phyloP scores from a whole-genome alignment of 2,113 vertebrate genomes.

The Numenius arquata region DNA sequence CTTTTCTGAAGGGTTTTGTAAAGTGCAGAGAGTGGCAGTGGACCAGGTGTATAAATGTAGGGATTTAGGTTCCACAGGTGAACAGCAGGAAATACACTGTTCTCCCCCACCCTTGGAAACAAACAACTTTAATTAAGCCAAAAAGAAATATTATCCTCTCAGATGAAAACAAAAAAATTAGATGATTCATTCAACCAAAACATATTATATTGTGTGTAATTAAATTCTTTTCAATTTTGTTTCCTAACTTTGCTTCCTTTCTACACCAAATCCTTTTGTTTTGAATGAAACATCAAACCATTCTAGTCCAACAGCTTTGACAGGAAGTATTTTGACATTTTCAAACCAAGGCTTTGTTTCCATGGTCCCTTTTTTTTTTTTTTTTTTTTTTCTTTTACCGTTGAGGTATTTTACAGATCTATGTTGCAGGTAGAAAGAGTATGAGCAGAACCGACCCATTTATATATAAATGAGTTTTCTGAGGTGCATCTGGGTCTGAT shows the following conservation, averaged over 20 bases:
- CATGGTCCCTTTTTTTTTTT: not conserved
- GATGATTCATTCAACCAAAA: not conserved
- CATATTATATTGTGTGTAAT: not conserved
- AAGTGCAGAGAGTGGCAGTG: not conserved
- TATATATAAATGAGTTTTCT: not conserved
- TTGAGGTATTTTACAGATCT: not conserved
- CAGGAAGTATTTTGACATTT: not conserved
- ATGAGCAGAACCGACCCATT: not conserved
- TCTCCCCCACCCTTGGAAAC: not conserved
- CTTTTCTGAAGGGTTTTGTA: not conserved
- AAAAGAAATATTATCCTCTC: not conserved
- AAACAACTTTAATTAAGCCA: not conserved
- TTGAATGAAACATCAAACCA: not conserved
- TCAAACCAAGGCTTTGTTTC: not conserved
- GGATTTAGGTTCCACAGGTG: not conserved
- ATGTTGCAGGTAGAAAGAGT: accelerated
- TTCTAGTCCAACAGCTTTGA: not conserved
- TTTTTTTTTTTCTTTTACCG: not conserved
- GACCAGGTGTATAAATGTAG: not conserved
- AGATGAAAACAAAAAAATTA: not conserved
- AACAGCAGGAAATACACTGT: not conserved
- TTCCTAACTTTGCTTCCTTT: not conserved
- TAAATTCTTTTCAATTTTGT: not conserved
- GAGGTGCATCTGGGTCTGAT: not conserved
- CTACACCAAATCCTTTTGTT: not conserved